phyloP scores from a whole-genome alignment of 2,888 invertebrate species.

The Cynaeus angustus region DNA sequence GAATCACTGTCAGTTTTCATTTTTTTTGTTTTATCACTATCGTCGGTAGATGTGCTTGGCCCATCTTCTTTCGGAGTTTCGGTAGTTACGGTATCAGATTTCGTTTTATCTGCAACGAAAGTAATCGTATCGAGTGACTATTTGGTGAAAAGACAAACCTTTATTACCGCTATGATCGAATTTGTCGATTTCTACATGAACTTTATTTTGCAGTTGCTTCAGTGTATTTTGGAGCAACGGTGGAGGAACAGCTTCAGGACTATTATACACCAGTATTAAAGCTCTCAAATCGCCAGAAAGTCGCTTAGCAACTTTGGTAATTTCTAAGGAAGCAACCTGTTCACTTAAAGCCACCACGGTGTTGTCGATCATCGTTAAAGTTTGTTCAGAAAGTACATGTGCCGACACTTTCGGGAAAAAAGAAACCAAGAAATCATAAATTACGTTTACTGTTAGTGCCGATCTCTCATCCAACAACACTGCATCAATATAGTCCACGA shows the following conservation, averaged over 20 bases:
- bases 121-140: neutral
- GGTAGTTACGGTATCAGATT: constrained; percentile 3
- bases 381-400: constrained; percentile 77
- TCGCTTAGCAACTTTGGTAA: constrained; percentile 72
- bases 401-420: constrained; percentile 89
- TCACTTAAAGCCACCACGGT: constrained; percentile 77
- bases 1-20: constrained; percentile 64
- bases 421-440: constrained; percentile 90
- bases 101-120: constrained; percentile 20
- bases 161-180: constrained; percentile 52
- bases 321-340: constrained; percentile 73
- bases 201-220: constrained; percentile 65
- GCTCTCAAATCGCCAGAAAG: constrained; percentile 76
- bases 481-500: constrained; percentile 93
- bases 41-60: constrained; percentile 63
- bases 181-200: constrained; percentile 64
- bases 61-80: constrained; percentile 51
- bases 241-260: constrained; percentile 68
- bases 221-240: constrained; percentile 65
- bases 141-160: constrained; percentile 1
- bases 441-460: constrained; percentile 87
- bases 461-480: constrained; percentile 90
- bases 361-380: constrained; percentile 76
- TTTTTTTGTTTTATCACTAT: constrained; percentile 31
- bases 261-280: constrained; percentile 75